Base-by-base conservation (phyloP, 2,888 invertebrate species). In the Torymus aiolomorphi region DNA sequence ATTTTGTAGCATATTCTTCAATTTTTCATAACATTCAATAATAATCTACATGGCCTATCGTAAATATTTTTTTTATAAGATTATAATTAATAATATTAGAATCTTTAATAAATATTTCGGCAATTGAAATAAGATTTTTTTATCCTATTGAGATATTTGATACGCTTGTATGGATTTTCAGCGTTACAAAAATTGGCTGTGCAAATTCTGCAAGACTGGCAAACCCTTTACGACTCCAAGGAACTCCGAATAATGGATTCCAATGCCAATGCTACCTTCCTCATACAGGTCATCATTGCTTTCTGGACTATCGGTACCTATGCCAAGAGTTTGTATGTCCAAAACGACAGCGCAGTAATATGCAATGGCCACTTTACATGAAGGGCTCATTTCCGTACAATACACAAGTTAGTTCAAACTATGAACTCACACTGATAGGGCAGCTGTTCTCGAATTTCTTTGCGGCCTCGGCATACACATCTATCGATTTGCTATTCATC, bases 311-410 rank as follows among this genome's bases (percentile, higher is more conserved):
- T 73, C 11, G 52, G 10, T 10, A 14, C 31, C 8, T 42, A 54
- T 42, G 42, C 42, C 42, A 8, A 42, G 42, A 42, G 42, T 8
- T 42, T 42, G 42, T 8, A 42, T 5, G 42, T 42, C 5, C 42
- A 42, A 42, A 42, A 42, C 1, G 42, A 42, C 42, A 42, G 42
- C 42, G 13, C 12, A 8, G 0, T 12, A 8, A 59, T n/a, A n/a
- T 14, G 74, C 80, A 42, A 75, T 82, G 81, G 75, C 83, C 76
- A 14, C 16, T 62, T 14, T 80, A 74, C 65, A 67, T 74, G 61
- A 59, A 59, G 1, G 80, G 81, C 16, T 81, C 83, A 13, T 88
- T 86, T 70, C 86, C 86, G 0, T 88, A 84, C 78, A 78, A 87
- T 24, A 79, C 82, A 0, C 81, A 76, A 18, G 82, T 72, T 4